Evolutionary conservation across 2,113 vertebrate species (phyloP), one percentile per base, ranked within the genome.

Genomic region (Cochlearius cochlearius): DNA sequence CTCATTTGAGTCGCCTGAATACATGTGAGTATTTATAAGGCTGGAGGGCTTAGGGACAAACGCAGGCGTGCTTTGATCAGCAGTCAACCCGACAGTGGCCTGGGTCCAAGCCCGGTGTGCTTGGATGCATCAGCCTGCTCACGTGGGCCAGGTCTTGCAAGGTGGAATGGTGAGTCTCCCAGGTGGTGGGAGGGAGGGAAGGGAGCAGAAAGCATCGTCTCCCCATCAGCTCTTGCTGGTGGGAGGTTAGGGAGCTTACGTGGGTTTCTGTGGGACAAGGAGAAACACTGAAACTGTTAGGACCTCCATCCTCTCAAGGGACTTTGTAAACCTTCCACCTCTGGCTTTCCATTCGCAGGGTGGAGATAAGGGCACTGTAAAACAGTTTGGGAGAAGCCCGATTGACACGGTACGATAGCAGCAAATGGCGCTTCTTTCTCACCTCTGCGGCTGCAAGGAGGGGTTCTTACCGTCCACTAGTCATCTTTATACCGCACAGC

Each of bases 1-100:
- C 13, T 0, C 19, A 7, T 7, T 43, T 52, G 66, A 39, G 38
- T 49, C 1, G 1, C 34, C n/a, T 15, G n/a, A 36, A 5, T n/a
- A 1, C 18, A 1, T 25, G 26, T 34, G 50, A 25, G 55, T n/a
- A 12, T 47, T 29, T 11, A 1, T 59, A 15, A 38, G 15, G 38
- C 16, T 69, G 78, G 41, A 79, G 67, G 67, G 55, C 5, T 29
- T 9, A 11, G 39, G 63, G 26, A 11, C 7, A 6, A 34, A 15
- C 4, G 4, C 45, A 5, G 13, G 29, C 10, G 1, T 8, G 56
- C 15, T 50, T 38, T 30, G 45, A 7, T 52, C 1, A 2, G 25
- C 0, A 1, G 41, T 43, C 34, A 15, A 21, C 16, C 52, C 3
- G 2, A 0, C 41, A 18, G 27, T 7, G 4, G 2, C 38, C 45